Conservation (phyloP, 1,140 invertebrate genomes). For the Gonatopus flavifemur region DNA sequence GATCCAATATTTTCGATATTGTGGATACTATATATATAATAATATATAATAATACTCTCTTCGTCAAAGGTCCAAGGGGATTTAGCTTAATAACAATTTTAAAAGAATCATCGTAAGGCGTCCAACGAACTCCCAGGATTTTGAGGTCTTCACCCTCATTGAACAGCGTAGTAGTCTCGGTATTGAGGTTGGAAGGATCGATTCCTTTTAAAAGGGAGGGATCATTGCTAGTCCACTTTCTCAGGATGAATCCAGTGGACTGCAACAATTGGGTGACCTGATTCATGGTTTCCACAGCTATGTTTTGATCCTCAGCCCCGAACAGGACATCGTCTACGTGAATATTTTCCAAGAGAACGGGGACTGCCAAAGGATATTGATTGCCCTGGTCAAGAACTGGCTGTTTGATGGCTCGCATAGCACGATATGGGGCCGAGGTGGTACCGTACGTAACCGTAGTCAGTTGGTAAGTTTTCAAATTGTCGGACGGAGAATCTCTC, state of each 20-base stretch:
- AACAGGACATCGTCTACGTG: constrained; percentile 6
- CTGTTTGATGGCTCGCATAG: background rate
- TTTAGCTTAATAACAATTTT: background rate
- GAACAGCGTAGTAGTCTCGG: too few relatives aligned
- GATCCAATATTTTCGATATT: background rate
- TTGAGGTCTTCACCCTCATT: too few relatives aligned
- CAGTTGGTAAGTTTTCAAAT: background rate
- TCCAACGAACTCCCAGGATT: background rate
- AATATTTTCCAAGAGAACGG: background rate
- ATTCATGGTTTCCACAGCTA: background rate
- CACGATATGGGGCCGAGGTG: background rate
- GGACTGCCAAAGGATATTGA: background rate
- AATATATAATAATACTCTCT: background rate
- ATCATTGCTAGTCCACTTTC: background rate
- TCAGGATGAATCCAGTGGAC: background rate
- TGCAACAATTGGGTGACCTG: background rate
- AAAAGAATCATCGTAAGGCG: background rate
- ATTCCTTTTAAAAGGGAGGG: too few relatives aligned
- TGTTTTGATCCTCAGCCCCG: background rate
- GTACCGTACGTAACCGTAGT: constrained; percentile 1
- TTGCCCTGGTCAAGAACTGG: background rate
- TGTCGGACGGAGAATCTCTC: background rate
- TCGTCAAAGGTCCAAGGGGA: background rate
- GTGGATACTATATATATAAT: too few relatives aligned
- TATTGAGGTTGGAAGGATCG: background rate